Percentiles rank a stretch among this genome's conserved stretches.
phyloP scores from a whole-genome alignment of 2,797 vertebrate species.

The Squalus acanthias region DNA sequence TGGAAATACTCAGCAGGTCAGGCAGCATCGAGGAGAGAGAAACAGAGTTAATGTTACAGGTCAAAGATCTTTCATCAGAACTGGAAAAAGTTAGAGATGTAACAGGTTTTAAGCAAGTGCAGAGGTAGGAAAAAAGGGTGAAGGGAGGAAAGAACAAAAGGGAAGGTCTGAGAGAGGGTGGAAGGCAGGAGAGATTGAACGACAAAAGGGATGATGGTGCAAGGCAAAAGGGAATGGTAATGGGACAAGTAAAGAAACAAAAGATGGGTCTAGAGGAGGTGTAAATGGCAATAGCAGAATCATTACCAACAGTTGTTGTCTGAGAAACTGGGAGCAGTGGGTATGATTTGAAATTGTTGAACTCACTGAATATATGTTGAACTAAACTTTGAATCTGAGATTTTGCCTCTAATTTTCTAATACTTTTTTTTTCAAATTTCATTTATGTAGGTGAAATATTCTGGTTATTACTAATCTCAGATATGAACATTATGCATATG shows the following conservation, averaged over 20 bases:
- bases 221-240: neutral
- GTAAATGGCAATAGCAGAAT: neutral
- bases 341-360: neutral
- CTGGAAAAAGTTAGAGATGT: too few relatives aligned
- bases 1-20: too few relatives aligned
- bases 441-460: neutral
- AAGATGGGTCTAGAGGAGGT: neutral
- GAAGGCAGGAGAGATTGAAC: neutral
- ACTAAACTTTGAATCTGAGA: neutral
- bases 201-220: neutral
- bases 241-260: neutral
- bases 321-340: neutral
- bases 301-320: neutral
- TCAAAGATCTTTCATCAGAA: neutral
- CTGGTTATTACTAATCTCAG: neutral
- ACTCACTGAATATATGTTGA: neutral
- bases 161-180: neutral
- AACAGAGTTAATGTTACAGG: neutral
- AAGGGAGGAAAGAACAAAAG: neutral
- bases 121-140: too few relatives aligned
- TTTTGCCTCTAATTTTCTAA: neutral
- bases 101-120: neutral
- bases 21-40: too few relatives aligned
- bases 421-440: neutral
- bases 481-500: neutral